Evolutionary conservation across 2,797 vertebrate genomes (phyloP), one percentile per base, ranked within the genome.

Genomic region (Takifugu ocellatus): DNA sequence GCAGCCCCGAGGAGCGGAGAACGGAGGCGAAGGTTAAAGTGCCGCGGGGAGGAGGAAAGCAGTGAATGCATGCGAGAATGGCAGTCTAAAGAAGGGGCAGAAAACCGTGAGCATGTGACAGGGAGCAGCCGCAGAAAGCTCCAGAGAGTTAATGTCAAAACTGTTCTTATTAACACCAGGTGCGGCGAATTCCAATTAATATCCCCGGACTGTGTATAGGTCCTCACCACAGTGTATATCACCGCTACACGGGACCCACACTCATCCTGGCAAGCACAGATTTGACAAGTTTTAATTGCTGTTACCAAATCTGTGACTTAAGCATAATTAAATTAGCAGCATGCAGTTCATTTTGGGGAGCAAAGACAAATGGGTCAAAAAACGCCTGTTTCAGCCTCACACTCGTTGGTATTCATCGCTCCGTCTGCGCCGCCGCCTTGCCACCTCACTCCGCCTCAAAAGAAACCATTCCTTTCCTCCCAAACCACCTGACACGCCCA

Each of bases 1-100:
- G 31, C 48, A 15, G 77, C 82, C 87, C 75, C 84, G 79, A 84
- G 77, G 74, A 76, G 79, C 49, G 61, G 77, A 71, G 72, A 82
- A 82, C 83, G 75, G 67, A 78, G 42, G 70, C 75, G 84, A 79
- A 86, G 86, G 86, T 87, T 86, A 84, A 81, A 79, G 82, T 74
- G 61, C 76, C 63, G 79, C 67, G 63, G 75, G 82, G 63, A 66
- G 78, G 27, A 46, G 17, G 44, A 21, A n/a, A 17, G 44, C 12
- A 39, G 36, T 3, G 3, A 39, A 39, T 10, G 5, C 36, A 10
- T 14, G 36, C 36, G 14, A 33, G 9, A 33, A 14, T 39, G 36
- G 10, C 36, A 14, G 10, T 39, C 73, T 51, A 58, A 56, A 53
- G 72, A 24, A 46, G 24, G n/a, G 29, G 49, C 3, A 9, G 17